Evolutionary conservation across 23 tunicate genomes (phyloP), one percentile per base, ranked within the genome.

Genomic region (Oikopleura dioica): DNA sequence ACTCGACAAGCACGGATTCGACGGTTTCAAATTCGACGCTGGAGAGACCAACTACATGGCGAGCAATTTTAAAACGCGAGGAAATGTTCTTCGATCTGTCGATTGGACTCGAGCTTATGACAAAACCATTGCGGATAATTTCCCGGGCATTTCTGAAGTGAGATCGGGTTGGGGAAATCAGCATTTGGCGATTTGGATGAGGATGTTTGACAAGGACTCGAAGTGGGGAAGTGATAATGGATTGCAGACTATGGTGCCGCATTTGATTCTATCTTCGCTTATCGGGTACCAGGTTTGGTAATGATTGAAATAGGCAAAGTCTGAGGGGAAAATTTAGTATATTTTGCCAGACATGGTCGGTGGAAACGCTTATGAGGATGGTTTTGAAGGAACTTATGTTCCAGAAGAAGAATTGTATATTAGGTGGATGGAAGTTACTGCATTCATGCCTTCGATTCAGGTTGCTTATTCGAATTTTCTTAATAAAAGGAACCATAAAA

Each of bases 1-100:
- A 63, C 16, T 21, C 4, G 33, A 23, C n/a, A 26, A 21, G 33
- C n/a, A 63, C n/a, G 72, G 72, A 24, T 16, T 63, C 2, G 72
- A 63, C n/a, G 72, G 72, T 16, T 63, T 63, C 72, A 63, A 63
- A 63, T 63, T 63, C n/a, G 72, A 63, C n/a, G 72, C 72, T 21
- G 72, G 72, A 4, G 72, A 63, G 31, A 2, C 30, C 16, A 63
- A 26, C 30, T 16, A 12, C n/a, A 23, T 44, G 9, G 9, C 21
- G 21, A 9, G 16, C 9, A 21, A 44, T 9, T 44, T 44, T 21
- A 44, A 44, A 44, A 44, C 55, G 55, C 16, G 16, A 9, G 55
- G 55, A 44, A 44, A 44, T 21, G 55, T 44, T 44, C 21, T 44
- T 9, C 55, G 55, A 9, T 21, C 55, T 9, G 55, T 44, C 9